A percentile compares a stretch with the other conserved stretches of the same genome.
These are phyloP conservation scores for Chalcis sispes DNA, from an alignment of 2,888 invertebrate genomes.

Conservation along the genomic window DNA sequence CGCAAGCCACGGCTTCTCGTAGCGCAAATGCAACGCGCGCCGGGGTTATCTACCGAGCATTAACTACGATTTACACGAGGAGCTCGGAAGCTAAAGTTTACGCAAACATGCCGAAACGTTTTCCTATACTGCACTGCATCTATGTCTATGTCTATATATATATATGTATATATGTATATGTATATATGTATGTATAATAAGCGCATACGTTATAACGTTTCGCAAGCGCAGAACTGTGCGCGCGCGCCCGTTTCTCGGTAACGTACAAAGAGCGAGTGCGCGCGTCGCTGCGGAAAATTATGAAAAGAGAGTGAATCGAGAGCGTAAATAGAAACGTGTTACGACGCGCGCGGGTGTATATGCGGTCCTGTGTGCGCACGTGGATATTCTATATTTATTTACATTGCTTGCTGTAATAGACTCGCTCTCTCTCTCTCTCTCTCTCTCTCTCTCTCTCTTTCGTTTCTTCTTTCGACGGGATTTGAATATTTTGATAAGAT, in stretches of 20 bases:
- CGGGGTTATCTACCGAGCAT: slow-evolving; percentile 44
- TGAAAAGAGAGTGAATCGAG: slow-evolving; percentile 21
- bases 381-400: no score
- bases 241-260: no score
- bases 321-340: slow-evolving; percentile 21
- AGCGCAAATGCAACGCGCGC: slow-evolving; percentile 9
- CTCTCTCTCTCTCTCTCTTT: no score
- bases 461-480: no score
- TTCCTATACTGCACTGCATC: no score
- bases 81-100: slow-evolving; percentile 36
- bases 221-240: no score
- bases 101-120: slow-evolving; percentile 32
- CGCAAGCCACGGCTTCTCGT: slow-evolving; percentile 9
- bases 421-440: no score
- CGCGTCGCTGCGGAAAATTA: slow-evolving; percentile 19
- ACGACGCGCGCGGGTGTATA: neutral
- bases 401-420: no score
- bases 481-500: no score
- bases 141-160: no score
- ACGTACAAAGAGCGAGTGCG: neutral
- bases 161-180: neutral
- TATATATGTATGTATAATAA: no score
- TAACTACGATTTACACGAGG: slow-evolving; percentile 48
- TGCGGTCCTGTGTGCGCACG: neutral
- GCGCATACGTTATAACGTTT: no score